Evolutionary conservation across 1,140 invertebrate genomes (phyloP).

Genomic region (Cydia pomonella): DNA sequence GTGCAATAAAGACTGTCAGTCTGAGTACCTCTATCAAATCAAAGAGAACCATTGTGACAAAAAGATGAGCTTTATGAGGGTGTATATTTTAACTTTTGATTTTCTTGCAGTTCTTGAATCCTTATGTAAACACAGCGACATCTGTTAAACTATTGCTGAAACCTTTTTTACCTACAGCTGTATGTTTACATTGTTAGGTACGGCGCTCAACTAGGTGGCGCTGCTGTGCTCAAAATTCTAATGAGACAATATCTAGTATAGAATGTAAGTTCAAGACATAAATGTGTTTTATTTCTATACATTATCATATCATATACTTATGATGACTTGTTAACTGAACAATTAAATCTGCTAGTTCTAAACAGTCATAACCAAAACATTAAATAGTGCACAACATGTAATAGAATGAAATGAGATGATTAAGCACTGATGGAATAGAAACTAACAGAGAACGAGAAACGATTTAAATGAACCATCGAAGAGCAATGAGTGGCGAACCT

Average conservation of each 20-base stretch:
- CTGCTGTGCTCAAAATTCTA: background rate
- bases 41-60: too few relatives aligned
- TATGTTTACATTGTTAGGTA: too few relatives aligned
- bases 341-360: background rate
- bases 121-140: background rate
- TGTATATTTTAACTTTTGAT: background rate
- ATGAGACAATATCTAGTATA: background rate
- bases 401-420: conserved; percentile 21
- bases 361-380: conserved; percentile 4
- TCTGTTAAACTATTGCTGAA: background rate
- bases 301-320: background rate
- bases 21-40: too few relatives aligned
- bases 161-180: background rate
- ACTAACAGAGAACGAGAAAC: conserved; percentile 32
- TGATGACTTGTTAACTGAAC: background rate
- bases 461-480: conserved; percentile 59
- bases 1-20: too few relatives aligned
- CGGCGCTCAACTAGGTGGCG: conserved; percentile 42
- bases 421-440: conserved; percentile 6
- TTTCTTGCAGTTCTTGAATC: background rate
- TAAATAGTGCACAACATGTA: conserved; percentile 21
- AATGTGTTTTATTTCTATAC: too few relatives aligned
- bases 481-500: conserved; percentile 80
- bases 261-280: background rate
- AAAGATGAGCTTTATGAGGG: too few relatives aligned